Base-by-base conservation (phyloP, 2,113 vertebrate genomes). In the Myodes glareolus region DNA sequence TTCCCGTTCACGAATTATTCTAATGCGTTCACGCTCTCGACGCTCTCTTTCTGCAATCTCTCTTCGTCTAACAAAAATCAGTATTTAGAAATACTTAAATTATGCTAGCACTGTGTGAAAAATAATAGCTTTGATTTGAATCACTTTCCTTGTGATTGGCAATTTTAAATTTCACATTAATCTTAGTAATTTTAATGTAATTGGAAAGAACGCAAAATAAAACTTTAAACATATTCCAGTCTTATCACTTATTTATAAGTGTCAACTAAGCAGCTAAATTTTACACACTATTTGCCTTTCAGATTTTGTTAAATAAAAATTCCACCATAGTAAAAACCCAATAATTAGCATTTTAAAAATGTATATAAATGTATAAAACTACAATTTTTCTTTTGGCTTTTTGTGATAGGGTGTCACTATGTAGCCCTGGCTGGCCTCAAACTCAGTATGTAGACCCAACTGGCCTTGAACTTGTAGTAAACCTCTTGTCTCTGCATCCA, bases 1-100 rank as follows among this genome's bases (percentile, higher is more conserved):
- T 97, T 99, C 99, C 2, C 99, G 99, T 97, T 99, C 99, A 0
- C 99, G 98, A 97, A 99, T 98, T 58, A 99, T 98, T 61, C 99
- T 99, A 61, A 99, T 98, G 52, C 99, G 98, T 67, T 99, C 99
- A 7, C 99, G 99, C 96, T 99, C 99, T 0, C 99, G 99, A 45
- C 98, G 98, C 96, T 99, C 99, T 85, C 98, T 98, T 94, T 99
- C 99, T 0, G 99, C 99, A 55, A 99, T 98, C 98, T 99, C 99
- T 76, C 99, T 99, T 31, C 99, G 98, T 97, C 99, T 99, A 85
- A 84, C 95, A 96, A 95, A 97, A 92, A 89, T 94, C 96, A 98
- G 97, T 90, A 95, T 96, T 95, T 96, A 95, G 96, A 97, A 80
- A 98, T 96, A 97, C 97, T 98, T 98, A 97, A 97, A 96, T 97